phyloP scores from a whole-genome alignment of 2,113 vertebrate genomes.

The Okapia johnstoni region DNA sequence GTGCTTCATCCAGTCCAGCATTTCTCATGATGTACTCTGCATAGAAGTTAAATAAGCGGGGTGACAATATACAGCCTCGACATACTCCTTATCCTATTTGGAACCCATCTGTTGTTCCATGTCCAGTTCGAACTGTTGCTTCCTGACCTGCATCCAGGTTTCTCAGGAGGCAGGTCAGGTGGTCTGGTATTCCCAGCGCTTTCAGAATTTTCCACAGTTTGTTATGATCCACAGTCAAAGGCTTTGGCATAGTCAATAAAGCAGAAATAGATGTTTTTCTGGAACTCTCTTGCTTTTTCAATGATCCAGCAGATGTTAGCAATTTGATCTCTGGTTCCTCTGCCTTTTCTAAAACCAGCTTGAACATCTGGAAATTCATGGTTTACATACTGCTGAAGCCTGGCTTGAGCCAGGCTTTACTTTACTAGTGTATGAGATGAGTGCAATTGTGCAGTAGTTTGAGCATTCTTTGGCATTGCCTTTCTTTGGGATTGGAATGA shows the following conservation, averaged over 20 bases:
- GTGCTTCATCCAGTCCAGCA: not conserved
- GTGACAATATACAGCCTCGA: not conserved
- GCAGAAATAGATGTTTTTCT: not conserved
- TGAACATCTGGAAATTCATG: not conserved
- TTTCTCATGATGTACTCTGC: not conserved
- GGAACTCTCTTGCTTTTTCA: not conserved
- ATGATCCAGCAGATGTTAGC: not conserved
- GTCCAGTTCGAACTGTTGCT: not conserved
- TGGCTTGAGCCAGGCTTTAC: not conserved
- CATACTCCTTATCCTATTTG: no score
- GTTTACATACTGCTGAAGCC: not conserved
- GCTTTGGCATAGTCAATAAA: not conserved
- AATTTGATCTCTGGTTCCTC: not conserved
- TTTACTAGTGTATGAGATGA: no score
- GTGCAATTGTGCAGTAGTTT: not conserved
- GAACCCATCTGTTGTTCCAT: not conserved
- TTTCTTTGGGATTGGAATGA: not conserved
- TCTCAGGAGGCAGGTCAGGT: not conserved
- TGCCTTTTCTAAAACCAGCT: not conserved
- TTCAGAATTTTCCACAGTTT: not conserved
- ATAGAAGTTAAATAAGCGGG: not conserved
- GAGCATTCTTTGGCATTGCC: not conserved
- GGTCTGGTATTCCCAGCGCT: not conserved
- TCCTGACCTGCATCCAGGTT: not conserved
- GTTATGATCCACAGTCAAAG: not conserved